A percentile compares a stretch with the other conserved stretches of the same genome.
Conservation (phyloP, 1,140 invertebrate genomes). For the Sarcophaga peregrina region DNA sequence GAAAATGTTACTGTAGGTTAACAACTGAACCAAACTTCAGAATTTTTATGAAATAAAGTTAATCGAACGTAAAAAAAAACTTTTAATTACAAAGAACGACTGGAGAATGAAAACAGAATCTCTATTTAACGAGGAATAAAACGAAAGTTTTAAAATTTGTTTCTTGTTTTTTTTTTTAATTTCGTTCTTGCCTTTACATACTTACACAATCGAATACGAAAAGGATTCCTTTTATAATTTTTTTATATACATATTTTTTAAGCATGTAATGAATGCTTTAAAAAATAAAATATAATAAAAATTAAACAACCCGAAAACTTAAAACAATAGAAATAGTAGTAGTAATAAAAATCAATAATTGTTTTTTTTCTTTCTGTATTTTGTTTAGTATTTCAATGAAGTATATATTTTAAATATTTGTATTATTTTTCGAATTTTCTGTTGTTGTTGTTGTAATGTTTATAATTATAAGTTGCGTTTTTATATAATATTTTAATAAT, state of each 20-base stretch:
- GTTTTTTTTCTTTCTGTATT: background rate
- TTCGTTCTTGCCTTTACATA: background rate
- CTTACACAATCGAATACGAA: background rate
- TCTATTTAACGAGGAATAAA: background rate
- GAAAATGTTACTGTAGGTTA: too few species aligned
- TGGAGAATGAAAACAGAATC: too few species aligned
- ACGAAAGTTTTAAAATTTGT: background rate
- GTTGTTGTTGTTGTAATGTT: conserved; percentile 30
- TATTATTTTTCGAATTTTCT: background rate
- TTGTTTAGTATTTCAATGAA: conserved; percentile 12
- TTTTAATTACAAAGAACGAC: too few species aligned
- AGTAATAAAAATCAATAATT: conserved; percentile 45
- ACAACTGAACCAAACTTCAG: too few species aligned
- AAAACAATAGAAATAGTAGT: conserved; percentile 46
- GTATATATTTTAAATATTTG: conserved; percentile 31
- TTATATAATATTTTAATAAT: background rate
- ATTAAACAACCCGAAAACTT: background rate
- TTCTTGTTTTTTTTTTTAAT: background rate
- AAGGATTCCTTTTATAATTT: background rate
- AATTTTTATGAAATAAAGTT: too few species aligned
- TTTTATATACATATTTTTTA: conserved; percentile 9
- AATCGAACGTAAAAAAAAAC: too few species aligned
- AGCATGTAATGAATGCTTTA: conserved; percentile 44
- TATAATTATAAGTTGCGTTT: conserved; percentile 6
- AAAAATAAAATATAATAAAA: conserved; percentile 47